These are phyloP conservation scores for Protodeltote pygarga DNA, from an alignment of 2,888 invertebrate species.

Conservation along the genomic window DNA sequence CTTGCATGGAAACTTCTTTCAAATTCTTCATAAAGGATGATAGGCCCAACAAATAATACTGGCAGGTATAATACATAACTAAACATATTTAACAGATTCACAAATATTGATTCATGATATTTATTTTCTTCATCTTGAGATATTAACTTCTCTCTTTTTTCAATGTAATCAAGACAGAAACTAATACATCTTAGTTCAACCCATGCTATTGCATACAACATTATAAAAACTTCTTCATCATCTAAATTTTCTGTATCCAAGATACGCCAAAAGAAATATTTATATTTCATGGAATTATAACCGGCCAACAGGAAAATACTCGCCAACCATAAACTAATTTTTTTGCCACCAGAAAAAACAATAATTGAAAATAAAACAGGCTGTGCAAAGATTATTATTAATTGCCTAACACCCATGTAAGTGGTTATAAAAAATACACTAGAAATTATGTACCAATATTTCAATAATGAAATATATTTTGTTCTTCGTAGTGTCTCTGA, in stretches of 20 bases:
- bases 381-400: conserved; percentile 83
- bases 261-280: conserved; percentile 78
- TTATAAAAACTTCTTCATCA: conserved; percentile 85
- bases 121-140: conserved; percentile 18
- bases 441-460: conserved; percentile 85
- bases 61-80: conserved; percentile 95
- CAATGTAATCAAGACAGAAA: conserved; percentile 88
- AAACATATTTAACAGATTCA: conserved; percentile 82
- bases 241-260: conserved; percentile 74
- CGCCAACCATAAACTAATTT: conserved; percentile 84
- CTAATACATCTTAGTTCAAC: conserved; percentile 92
- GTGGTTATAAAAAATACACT: conserved; percentile 78
- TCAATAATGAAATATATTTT: conserved; percentile 63
- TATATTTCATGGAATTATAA: conserved; percentile 82
- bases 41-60: conserved; percentile 93
- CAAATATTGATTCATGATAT: conserved; percentile 23
- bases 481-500: conserved; percentile 80
- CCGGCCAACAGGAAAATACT: conserved; percentile 79
- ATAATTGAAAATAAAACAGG: conserved; percentile 84
- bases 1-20: conserved; percentile 69
- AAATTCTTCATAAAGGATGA: conserved; percentile 92
- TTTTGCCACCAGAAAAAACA: conserved; percentile 78
- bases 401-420: conserved; percentile 81
- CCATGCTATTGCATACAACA: conserved; percentile 89
- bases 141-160: conserved; percentile 55